Conservation (phyloP, 23 tunicate species). For the Clavelina lepadiformis region DNA sequence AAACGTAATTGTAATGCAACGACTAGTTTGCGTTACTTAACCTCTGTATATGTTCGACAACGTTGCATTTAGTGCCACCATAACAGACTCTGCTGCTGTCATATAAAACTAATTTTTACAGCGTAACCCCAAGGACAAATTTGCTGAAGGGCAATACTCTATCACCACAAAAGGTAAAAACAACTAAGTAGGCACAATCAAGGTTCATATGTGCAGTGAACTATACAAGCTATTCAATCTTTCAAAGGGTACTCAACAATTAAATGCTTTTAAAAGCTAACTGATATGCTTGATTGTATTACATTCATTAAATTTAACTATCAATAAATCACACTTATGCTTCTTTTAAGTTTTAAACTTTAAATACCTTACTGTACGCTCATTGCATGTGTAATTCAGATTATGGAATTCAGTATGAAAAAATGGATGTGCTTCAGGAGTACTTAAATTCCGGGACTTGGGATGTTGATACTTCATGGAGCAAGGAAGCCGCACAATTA, state of each 20-base stretch:
- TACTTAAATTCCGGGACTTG: constrained; percentile 74
- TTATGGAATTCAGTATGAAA: constrained; percentile 67
- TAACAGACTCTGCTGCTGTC: background rate
- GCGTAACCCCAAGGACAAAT: constrained; percentile 66
- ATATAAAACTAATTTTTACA: background rate
- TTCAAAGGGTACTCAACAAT: no score
- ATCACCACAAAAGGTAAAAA: constrained; percentile 58
- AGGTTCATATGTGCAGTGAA: background rate
- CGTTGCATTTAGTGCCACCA: background rate
- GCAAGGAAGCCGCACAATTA: constrained; percentile 58
- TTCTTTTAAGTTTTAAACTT: no score
- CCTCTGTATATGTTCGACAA: background rate
- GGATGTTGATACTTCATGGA: constrained; percentile 85
- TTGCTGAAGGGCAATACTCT: constrained; percentile 69
- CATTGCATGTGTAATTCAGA: constrained; percentile 16
- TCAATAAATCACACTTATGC: no score
- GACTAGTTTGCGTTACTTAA: background rate
- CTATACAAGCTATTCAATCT: no score
- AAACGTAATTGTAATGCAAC: background rate
- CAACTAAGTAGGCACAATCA: background rate
- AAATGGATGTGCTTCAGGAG: constrained; percentile 72
- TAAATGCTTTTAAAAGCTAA: no score
- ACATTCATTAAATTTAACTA: no score
- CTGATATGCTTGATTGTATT: no score
- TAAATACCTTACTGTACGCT: no score